Base-by-base conservation (phyloP, 2,113 vertebrate species). In the Perognathus longimembris region DNA sequence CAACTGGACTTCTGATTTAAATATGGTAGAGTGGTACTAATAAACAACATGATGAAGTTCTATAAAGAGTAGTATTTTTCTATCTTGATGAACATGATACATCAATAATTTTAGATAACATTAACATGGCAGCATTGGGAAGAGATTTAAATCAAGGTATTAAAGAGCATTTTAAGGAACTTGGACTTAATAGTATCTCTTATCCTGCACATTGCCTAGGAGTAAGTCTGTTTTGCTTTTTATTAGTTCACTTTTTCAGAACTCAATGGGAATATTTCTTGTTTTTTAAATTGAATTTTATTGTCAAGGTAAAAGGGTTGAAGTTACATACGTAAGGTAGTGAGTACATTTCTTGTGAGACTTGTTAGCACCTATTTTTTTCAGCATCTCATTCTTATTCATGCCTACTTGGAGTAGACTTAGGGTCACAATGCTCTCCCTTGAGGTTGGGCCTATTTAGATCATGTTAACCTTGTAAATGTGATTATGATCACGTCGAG, bases 171-270 rank as follows among this genome's bases (percentile, higher is more conserved):
- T 54, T 12, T 18, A 54, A 54, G 50, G 50, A 73, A 38, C 18
- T 28, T 81, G 36, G 2, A 32, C 67, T n/a, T 61, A 57, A 86
- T 14, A 24, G 7, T 8, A 21, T 42, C 45, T 74, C 3, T 54
- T 24, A 3, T 70, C 34, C 22, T 71, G 4, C 17, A 22, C 3
- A 5, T 4, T 36, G 20, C 4, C 38, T 66, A 4, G 3, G 21
- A 42, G 5, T 63, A 38, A 1, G 64, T 1, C 69, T 22, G 2
- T 45, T 83, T 40, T 82, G 4, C 40, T 76, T 6, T 18, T 6
- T 42, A 83, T 36, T 34, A 75, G 89, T 38, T 67, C 28, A 42
- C 3, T 82, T 10, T 42, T 94, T 81, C 69, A 88, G 85, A 85
- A 63, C 6, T 24, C 34, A 76, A 42, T 74, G 50, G 28, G 15